Evolutionary conservation across 2,888 invertebrate species (phyloP).

Genomic region (Diadegma fenestrale): DNA sequence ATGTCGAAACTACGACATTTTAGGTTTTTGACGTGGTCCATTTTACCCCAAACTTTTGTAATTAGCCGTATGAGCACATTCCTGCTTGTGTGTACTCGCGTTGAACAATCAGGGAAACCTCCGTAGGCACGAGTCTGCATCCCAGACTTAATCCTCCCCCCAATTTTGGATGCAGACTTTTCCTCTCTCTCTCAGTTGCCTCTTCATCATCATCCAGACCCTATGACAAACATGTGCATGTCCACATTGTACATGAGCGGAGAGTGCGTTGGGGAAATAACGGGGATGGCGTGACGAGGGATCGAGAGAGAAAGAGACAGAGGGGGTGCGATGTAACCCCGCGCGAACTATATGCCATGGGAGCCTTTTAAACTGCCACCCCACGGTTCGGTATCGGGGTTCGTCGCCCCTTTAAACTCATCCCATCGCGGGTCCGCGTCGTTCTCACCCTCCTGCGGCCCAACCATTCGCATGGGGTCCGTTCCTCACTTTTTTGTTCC

Average conservation of each 20-base stretch:
- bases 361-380: conserved; percentile 86
- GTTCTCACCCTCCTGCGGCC: conserved; percentile 45
- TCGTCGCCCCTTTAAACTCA: conserved; percentile 81
- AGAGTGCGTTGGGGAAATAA: conserved; percentile 33
- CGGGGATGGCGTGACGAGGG: conserved; percentile 45
- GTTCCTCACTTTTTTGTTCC: conserved; percentile 10
- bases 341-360: conserved; percentile 78
- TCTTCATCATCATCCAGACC: conserved; percentile 37
- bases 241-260: conserved; percentile 32
- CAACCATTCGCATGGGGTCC: background rate
- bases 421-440: conserved; percentile 63
- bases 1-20: background rate
- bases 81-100: conserved; percentile 68
- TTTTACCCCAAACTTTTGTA: conserved; percentile 15
- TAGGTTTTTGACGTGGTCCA: conserved; percentile 11
- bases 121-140: conserved; percentile 64
- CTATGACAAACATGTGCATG: conserved; percentile 24
- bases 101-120: conserved; percentile 51
- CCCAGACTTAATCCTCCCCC: conserved; percentile 61
- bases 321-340: conserved; percentile 24
- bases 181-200: conserved; percentile 32
- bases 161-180: conserved; percentile 55
- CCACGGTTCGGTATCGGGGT: conserved; percentile 70
- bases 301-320: conserved; percentile 33
- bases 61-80: conserved; percentile 61